Evolutionary conservation across 2,888 invertebrate species (phyloP), one percentile per base, ranked within the genome.

Genomic region (Epirrhoe alternata): DNA sequence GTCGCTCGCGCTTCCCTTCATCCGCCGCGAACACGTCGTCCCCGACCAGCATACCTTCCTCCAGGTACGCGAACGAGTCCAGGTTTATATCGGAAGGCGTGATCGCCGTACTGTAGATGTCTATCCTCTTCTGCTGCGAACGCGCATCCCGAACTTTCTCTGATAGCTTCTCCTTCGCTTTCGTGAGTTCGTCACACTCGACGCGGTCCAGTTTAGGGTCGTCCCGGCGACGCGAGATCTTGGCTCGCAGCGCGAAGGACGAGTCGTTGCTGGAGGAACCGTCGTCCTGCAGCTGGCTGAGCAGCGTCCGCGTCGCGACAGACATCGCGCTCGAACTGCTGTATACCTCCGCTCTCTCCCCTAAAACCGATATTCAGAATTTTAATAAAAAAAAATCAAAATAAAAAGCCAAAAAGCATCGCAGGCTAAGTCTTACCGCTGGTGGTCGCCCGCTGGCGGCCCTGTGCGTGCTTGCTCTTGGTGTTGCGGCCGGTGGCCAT

Each of bases 101-200:
- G 65, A 94, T 89, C 49, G 94, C 93, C 24, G 94, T 93, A 70
- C 93, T 94, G 79, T 94, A 94, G 35, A 94, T 87, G 77, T 94
- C 94, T 83, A 94, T 89, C 74, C 93, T 80, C 71, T 87, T 88
- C 79, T 86, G 90, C 70, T 86, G 89, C 62, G 91, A 90, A 64
- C 81, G 87, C 58, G 87, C 88, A 69, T 90, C 90, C 2, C 89
- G 87, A 35, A 92, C 92, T 70, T 92, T 93, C 77, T 92, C 87
- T 16, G 89, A 86, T 3, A 91, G 83, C 74, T 92, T 90, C 75
- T 89, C 88, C 72, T 90, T 89, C 59, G 91, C 92, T 73, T 90
- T 89, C 8, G 86, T 89, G 55, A 92, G 79, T 57, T 88, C 92
- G 70, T 92, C 93, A 30, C 82, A 84, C 49, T 93, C 92, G 6